Base-by-base conservation (phyloP, 1,140 invertebrate genomes). In the Drosophila rhopaloa region DNA sequence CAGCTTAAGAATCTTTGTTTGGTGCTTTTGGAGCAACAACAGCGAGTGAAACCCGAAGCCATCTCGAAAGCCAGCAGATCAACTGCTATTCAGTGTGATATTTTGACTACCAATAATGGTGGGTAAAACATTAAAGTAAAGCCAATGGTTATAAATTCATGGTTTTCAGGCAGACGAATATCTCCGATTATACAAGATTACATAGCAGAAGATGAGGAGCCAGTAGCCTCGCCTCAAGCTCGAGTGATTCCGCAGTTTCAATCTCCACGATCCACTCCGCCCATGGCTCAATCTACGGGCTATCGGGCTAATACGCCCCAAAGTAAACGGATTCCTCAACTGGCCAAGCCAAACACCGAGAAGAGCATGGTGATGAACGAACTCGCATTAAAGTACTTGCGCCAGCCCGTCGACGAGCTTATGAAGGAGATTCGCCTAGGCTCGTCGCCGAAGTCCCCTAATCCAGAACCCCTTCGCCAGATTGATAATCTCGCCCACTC, bases 301-400 rank as follows among this genome's bases (percentile, higher is more conserved):
- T 91, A 91, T 40, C 83, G 82, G 0, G 14, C 55, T 0, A 91
- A 86, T 32, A 78, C 76, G 6, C 86, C 73, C 0, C 65, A 82
- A 24, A 24, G 32, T 0, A 89, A 60, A 24, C 56, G 66, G 13
- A 38, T 72, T 0, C 38, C 54, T 0, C 53, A 68, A 9, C 54
- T 56, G 5, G n/a, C 66, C 38, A 91, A 88, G 29, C 59, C 83
- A 3, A 81, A 56, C 24, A 86, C 86, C 0, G 90, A 91, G 7
- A 85, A 89, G 47, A 91, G 86, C 44, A n/a, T 91, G 57, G 88
- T 89, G 1, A 91, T 91, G 90, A 91, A 91, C 70, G 90, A 91
- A 41, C 54, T 91, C 54, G 90, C 90, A 0, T 54, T 89, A 0
- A 91, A 91, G n/a, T 91, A 91, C 55, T 50, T 91, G 40, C 86